A percentile compares a stretch with the other conserved stretches of the same genome.
phyloP scores from a whole-genome alignment of 2,797 vertebrate genomes.

The Hirundo rustica region DNA sequence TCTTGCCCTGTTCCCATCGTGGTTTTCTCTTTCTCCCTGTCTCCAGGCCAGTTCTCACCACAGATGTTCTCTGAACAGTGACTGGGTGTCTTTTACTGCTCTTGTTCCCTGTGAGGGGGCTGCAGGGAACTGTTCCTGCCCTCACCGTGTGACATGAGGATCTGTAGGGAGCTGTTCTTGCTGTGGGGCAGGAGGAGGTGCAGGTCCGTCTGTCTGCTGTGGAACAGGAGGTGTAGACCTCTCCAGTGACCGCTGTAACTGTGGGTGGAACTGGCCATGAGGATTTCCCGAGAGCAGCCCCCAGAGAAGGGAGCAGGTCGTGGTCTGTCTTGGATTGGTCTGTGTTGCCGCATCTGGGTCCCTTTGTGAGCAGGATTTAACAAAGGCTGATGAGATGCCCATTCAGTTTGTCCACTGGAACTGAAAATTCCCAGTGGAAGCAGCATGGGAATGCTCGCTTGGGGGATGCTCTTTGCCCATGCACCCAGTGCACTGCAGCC shows the following conservation, averaged over 20 bases:
- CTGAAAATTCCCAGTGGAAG: not conserved
- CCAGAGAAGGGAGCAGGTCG: not conserved
- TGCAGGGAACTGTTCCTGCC: not conserved
- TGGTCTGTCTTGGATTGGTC: not conserved
- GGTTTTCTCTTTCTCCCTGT: not conserved
- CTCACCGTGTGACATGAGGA: fast-evolving
- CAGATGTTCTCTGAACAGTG: fast-evolving
- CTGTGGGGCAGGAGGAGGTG: not conserved
- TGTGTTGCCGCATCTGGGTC: not conserved
- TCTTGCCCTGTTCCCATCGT: not conserved
- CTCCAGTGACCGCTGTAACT: not conserved
- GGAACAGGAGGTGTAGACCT: not conserved
- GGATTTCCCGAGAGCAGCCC: not conserved
- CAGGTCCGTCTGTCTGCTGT: not conserved
- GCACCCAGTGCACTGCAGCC: not conserved
- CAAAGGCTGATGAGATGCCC: not conserved
- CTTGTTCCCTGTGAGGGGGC: not conserved
- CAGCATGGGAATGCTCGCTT: fast-evolving
- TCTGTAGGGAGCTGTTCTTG: not conserved
- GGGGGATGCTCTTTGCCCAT: not conserved
- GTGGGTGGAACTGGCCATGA: not conserved
- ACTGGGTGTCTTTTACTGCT: not conserved
- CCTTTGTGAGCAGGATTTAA: not conserved
- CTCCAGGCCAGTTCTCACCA: not conserved
- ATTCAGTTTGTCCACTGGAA: not conserved